A percentile compares a stretch with the other conserved stretches of the same genome.
These are phyloP conservation scores for Calameuta idolon DNA, from an alignment of 2,888 invertebrate genomes.

Conservation along the genomic window DNA sequence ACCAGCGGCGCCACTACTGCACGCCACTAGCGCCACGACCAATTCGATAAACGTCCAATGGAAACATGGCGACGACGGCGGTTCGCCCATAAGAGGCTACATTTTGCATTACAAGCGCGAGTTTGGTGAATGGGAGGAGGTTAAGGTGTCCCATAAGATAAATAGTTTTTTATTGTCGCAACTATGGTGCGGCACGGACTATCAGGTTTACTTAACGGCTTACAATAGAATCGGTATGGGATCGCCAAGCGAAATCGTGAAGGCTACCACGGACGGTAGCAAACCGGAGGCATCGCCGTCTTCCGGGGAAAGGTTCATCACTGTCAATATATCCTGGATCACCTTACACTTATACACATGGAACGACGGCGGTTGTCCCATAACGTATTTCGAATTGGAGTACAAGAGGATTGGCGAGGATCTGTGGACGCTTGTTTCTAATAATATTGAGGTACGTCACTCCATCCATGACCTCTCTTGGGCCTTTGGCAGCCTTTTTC, in stretches of 20 bases:
- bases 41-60: slow-evolving; percentile 86
- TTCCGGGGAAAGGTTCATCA: slow-evolving; percentile 66
- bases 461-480: not conserved
- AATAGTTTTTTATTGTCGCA: slow-evolving; percentile 84
- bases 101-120: slow-evolving; percentile 91
- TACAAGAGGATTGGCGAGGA: slow-evolving; percentile 72
- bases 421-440: slow-evolving; percentile 84
- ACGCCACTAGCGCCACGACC: slow-evolving; percentile 84
- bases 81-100: slow-evolving; percentile 75
- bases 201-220: slow-evolving; percentile 90
- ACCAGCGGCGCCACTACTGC: slow-evolving; percentile 86
- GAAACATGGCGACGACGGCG: slow-evolving; percentile 86
- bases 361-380: slow-evolving; percentile 91
- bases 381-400: slow-evolving; percentile 86
- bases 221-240: slow-evolving; percentile 92
- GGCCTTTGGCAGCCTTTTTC: slow-evolving; percentile 1
- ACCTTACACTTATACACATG: slow-evolving; percentile 89
- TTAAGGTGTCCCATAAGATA: slow-evolving; percentile 85
- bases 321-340: slow-evolving; percentile 87
- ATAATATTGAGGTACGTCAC: slow-evolving; percentile 76
- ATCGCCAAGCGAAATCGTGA: slow-evolving; percentile 87
- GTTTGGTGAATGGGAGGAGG: slow-evolving; percentile 92
- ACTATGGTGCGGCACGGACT: slow-evolving; percentile 89
- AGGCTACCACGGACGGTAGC: slow-evolving; percentile 72
- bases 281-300: slow-evolving; percentile 62